Evolutionary conservation across 2,888 invertebrate genomes (phyloP).

Genomic region (Iphiclides podalirius): DNA sequence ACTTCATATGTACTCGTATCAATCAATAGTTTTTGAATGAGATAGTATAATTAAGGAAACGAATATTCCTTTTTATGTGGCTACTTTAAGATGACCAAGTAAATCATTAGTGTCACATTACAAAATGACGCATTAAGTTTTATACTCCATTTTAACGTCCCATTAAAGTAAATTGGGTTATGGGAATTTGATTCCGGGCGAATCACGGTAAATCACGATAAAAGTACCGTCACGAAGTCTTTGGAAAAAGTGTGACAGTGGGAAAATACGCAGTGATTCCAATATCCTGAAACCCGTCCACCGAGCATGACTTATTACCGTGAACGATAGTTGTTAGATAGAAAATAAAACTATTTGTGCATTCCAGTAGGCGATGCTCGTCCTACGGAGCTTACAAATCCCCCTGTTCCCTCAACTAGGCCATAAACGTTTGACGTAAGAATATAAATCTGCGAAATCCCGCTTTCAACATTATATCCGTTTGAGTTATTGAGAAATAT

Average conservation of each 20-base stretch:
- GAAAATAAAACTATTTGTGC: slow-evolving; percentile 23
- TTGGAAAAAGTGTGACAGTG: slow-evolving; percentile 58
- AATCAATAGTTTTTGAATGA: too few species aligned
- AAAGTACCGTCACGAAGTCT: slow-evolving; percentile 70
- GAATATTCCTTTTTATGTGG: too few species aligned
- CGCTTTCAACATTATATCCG: slow-evolving; percentile 31
- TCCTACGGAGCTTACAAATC: slow-evolving; percentile 11
- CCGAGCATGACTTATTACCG: slow-evolving; percentile 52
- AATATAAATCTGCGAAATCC: slow-evolving; percentile 28
- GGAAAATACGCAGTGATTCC: slow-evolving; percentile 61
- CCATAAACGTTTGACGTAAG: slow-evolving; percentile 26
- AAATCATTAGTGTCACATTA: too few species aligned
- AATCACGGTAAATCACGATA: slow-evolving; percentile 74
- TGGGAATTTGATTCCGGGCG: slow-evolving; percentile 68
- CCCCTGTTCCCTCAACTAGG: slow-evolving; percentile 19
- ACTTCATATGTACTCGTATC: too few species aligned
- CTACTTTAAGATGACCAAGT: too few species aligned
- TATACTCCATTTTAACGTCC: slow-evolving; percentile 23
- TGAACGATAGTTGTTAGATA: slow-evolving; percentile 38
- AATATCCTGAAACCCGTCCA: slow-evolving; percentile 55
- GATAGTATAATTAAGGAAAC: too few species aligned
- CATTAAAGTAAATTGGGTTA: slow-evolving; percentile 62
- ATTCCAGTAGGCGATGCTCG: slow-evolving; percentile 1
- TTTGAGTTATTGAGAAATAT: slow-evolving; percentile 30
- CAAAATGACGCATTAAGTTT: background rate